Percentiles rank a stretch among this genome's conserved stretches.
phyloP scores from a whole-genome alignment of 2,113 vertebrate species.

The Panurus biarmicus region DNA sequence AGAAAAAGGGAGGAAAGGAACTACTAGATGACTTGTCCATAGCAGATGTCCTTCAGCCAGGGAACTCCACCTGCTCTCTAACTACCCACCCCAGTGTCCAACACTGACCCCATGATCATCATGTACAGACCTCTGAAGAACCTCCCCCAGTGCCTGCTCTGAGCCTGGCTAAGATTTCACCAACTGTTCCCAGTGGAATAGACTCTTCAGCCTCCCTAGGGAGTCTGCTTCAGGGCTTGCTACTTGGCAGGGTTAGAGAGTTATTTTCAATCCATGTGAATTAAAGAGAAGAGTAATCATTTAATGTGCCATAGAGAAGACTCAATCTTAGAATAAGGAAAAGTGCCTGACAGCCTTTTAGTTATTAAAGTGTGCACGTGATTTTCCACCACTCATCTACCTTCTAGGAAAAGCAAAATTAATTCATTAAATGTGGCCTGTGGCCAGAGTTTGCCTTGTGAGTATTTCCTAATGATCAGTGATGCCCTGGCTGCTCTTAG shows the following conservation, averaged over 20 bases:
- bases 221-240: neutral
- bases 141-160: neutral
- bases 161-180: neutral
- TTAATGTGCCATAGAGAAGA: neutral
- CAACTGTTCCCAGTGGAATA: neutral
- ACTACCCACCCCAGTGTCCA: neutral
- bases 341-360: neutral
- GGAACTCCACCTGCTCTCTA: neutral
- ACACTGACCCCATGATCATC: accelerated
- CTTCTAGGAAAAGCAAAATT: neutral
- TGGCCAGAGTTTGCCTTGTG: neutral
- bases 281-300: neutral
- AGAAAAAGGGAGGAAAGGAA: neutral
- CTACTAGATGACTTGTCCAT: neutral
- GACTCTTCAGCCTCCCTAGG: neutral
- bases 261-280: neutral
- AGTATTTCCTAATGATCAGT: neutral
- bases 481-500: neutral
- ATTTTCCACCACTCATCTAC: neutral
- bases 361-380: neutral
- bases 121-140: neutral
- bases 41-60: neutral
- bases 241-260: neutral
- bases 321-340: neutral
- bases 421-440: neutral